Evolutionary conservation across 2,888 invertebrate species (phyloP).

Genomic region (Cyrtodaria siliqua): DNA sequence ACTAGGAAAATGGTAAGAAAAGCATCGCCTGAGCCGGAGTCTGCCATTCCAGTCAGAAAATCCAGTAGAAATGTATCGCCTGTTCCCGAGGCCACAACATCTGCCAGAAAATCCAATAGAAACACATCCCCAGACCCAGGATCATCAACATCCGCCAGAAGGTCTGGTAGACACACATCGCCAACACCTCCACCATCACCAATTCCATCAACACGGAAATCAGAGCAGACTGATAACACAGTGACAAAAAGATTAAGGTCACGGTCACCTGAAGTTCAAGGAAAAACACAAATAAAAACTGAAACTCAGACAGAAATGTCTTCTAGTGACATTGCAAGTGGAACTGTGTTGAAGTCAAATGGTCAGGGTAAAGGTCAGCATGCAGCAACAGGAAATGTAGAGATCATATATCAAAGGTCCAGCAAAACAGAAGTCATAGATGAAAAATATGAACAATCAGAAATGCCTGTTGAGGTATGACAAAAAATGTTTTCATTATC

Average conservation of each 20-base stretch:
- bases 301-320: neutral
- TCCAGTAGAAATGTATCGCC: constrained; percentile 1
- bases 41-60: no score
- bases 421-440: constrained; percentile 18
- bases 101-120: no score
- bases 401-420: neutral
- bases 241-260: constrained; percentile 42
- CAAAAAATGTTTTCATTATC: neutral
- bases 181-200: no score
- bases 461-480: constrained; percentile 13
- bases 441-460: constrained; percentile 15
- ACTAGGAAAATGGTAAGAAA: neutral
- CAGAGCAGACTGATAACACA: neutral
- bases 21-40: constrained; percentile 10
- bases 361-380: neutral
- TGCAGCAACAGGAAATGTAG: neutral
- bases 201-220: neutral
- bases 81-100: constrained; percentile 1
- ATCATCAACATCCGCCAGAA: no score
- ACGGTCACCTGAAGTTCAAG: constrained; percentile 39
- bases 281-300: neutral
- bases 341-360: no score
- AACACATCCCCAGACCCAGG: no score
- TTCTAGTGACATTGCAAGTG: no score
- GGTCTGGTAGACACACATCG: no score